These are phyloP conservation scores for Syngnathus acus DNA, from an alignment of 2,797 vertebrate species.

Conservation along the genomic window DNA sequence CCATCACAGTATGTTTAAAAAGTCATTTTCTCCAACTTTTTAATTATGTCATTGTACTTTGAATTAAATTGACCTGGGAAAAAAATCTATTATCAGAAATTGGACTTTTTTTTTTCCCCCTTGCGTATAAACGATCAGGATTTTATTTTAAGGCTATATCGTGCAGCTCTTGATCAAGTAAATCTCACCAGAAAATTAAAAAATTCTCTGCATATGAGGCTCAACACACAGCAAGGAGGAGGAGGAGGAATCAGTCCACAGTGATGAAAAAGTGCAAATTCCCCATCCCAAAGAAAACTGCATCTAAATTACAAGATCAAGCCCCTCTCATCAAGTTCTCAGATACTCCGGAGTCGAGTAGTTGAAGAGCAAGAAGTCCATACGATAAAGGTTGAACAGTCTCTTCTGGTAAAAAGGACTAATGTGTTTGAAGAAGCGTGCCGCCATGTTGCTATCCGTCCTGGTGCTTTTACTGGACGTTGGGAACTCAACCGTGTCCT, in stretches of 20 bases:
- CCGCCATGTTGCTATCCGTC: slow-evolving; percentile 76
- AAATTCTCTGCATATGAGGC: slow-evolving; percentile 4
- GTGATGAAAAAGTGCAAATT: slow-evolving; percentile 35
- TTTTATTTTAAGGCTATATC: background rate
- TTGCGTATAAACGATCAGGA: no score
- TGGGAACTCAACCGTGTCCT: slow-evolving; percentile 74
- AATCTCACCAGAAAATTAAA: background rate
- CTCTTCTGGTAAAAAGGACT: slow-evolving; percentile 87
- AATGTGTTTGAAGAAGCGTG: slow-evolving; percentile 83
- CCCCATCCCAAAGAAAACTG: background rate
- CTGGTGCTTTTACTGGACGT: slow-evolving; percentile 70
- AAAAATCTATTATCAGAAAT: no score
- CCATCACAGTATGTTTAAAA: no score
- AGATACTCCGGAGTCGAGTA: slow-evolving; percentile 88
- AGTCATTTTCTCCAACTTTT: background rate
- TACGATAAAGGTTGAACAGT: slow-evolving; percentile 88
- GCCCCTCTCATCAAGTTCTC: slow-evolving; percentile 63
- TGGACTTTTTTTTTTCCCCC: no score
- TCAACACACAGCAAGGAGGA: slow-evolving; percentile 3
- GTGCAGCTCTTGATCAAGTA: slow-evolving; percentile 6
- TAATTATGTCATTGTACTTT: background rate
- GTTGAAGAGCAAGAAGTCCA: slow-evolving; percentile 96
- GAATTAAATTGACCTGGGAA: no score
- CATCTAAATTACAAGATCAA: background rate
- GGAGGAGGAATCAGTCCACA: background rate